Conservation (phyloP, 30 jellyfish, hydroid and myxozoan genomes). For the Morbakka virulenta region DNA sequence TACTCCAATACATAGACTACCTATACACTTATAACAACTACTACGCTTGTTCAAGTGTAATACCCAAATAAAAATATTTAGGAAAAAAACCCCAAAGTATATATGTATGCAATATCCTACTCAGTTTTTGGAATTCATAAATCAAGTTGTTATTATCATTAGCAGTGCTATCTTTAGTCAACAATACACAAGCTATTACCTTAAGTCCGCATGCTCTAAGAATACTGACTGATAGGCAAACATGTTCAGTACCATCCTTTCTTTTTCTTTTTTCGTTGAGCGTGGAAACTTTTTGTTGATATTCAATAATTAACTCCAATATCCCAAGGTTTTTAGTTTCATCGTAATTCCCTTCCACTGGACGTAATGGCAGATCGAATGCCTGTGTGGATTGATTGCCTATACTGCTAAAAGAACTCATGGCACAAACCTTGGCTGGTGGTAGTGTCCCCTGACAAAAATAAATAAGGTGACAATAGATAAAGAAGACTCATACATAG, state of each 20-base stretch:
- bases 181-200: conserved; percentile 58
- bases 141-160: too few relatives aligned
- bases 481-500: too few relatives aligned
- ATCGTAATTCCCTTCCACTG: neutral
- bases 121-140: too few relatives aligned
- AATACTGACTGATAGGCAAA: conserved; percentile 62
- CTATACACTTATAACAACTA: too few relatives aligned
- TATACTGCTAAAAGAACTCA: conserved; percentile 48
- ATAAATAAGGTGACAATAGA: too few relatives aligned
- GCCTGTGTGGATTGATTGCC: conserved; percentile 34
- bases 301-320: conserved; percentile 34
- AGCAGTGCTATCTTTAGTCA: too few relatives aligned
- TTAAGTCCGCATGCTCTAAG: conserved; percentile 78
- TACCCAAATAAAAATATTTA: too few relatives aligned
- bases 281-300: conserved; percentile 20
- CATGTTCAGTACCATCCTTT: conserved; percentile 28
- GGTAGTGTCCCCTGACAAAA: conserved; percentile 47
- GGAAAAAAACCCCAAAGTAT: too few relatives aligned
- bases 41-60: too few relatives aligned
- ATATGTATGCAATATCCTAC: too few relatives aligned
- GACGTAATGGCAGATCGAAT: conserved; percentile 43
- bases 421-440: conserved; percentile 66
- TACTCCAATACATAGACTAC: too few relatives aligned
- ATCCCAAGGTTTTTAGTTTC: neutral
- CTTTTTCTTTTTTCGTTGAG: neutral